phyloP scores from a whole-genome alignment of 2,113 vertebrate genomes.

The Paedocypris sp. region DNA sequence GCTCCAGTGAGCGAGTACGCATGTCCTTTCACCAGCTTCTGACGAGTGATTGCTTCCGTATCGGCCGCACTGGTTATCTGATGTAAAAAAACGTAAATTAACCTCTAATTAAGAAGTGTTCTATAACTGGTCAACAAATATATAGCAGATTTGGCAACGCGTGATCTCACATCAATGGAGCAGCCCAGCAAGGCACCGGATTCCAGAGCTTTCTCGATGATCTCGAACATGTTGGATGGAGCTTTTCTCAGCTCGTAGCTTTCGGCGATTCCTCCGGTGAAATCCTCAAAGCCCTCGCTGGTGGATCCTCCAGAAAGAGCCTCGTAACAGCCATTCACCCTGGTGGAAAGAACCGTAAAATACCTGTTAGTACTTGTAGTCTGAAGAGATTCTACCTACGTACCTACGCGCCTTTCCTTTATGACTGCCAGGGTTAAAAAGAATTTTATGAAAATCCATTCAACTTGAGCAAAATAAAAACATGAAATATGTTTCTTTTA shows the following conservation, averaged over 20 bases:
- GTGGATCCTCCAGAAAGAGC: constrained; percentile 82
- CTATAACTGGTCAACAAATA: too few species aligned
- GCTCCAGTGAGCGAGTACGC: constrained; percentile 86
- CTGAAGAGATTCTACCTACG: neutral
- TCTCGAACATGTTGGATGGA: constrained; percentile 73
- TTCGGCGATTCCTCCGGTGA: constrained; percentile 86
- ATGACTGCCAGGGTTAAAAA: too few species aligned
- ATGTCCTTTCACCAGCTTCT: constrained; percentile 94
- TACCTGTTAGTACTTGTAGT: neutral
- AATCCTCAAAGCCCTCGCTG: constrained; percentile 90
- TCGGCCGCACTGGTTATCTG: constrained; percentile 85
- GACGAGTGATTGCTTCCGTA: constrained; percentile 78
- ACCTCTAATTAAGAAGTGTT: too few species aligned
- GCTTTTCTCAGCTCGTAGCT: constrained; percentile 72
- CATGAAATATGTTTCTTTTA: too few species aligned
- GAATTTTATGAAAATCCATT: too few species aligned
- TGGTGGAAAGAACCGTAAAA: constrained; percentile 27
- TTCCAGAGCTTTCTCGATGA: constrained; percentile 80
- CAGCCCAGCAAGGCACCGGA: constrained; percentile 84
- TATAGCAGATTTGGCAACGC: too few species aligned
- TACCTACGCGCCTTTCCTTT: neutral
- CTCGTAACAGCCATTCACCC: constrained; percentile 82
- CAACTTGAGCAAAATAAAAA: too few species aligned
- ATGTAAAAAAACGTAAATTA: neutral
- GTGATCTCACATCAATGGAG: constrained; percentile 77